Evolutionary conservation across 1,140 invertebrate genomes (phyloP), one percentile per base, ranked within the genome.

Genomic region (Dinothrombium tinctorium): DNA sequence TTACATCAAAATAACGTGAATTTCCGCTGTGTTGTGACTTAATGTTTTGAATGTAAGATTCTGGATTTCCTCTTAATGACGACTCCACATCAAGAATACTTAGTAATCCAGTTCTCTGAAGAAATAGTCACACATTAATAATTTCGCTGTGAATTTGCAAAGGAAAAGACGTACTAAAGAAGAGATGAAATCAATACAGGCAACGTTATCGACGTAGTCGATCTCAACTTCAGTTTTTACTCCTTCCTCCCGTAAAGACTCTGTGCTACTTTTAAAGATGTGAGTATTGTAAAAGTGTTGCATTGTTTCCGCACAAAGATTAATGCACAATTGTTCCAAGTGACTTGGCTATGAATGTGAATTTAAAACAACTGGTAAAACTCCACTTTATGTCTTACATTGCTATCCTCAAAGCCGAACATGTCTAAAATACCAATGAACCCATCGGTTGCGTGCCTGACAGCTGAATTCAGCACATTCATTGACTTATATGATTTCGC

Each of bases 241-340:
- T 21, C 81, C 82, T 64, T 92, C 86, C 54, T 90, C 84, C 41
- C 78, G 65, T 53, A 83, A 87, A 31, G 83, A 83, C 59, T 90
- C 83, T 43, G 86, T 80, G 40, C 77, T 80, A 6, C 78, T 82
- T 59, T 89, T 90, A 60, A 92, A 90, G 44, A 89, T 83, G 57
- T 90, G 83, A 24, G 82, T 90, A 56, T 89, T 90, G 63, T 90
- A 92, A 57, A 90, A 90, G 58, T 90, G 83, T 54, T 92, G 84
- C 79, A 92, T 87, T 14, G 84, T 89, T 62, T 94, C 86, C 0
- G 84, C 82, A 58, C 83, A 90, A 32, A 92, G 60, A 60, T 92
- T 90, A 49, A 87, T 84, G 59, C 84, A 92, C 14, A 92, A 61
- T 55, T 90, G 84, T 56, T 90, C 84, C 47, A 92, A 62, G 50